Conservation (phyloP, 2,113 vertebrate species). For the Tympanuchus pallidicinctus region DNA sequence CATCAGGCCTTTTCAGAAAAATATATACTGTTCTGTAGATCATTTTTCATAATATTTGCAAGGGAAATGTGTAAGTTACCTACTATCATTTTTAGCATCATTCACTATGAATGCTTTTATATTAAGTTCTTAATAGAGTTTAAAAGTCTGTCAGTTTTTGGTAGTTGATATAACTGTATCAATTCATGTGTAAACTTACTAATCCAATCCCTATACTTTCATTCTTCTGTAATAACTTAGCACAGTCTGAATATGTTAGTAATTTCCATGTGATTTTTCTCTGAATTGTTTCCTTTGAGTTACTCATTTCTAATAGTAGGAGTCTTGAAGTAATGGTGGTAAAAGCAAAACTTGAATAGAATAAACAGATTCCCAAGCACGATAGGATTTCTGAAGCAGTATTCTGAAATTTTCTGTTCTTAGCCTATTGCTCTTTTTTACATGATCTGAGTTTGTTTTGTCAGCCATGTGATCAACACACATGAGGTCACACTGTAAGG, state of each 20-base stretch:
- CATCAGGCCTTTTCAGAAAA: constrained; percentile 2
- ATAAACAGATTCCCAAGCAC: background rate
- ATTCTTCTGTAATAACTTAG: constrained; percentile 55
- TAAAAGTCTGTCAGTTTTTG: constrained; percentile 65
- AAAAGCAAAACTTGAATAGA: constrained; percentile 36
- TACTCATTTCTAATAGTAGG: constrained; percentile 57
- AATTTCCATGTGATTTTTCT: constrained; percentile 65
- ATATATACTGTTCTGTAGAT: background rate
- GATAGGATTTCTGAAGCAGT: background rate
- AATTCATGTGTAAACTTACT: constrained; percentile 62
- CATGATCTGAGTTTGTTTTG: rapidly evolving
- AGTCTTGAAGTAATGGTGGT: constrained; percentile 58
- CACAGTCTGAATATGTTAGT: constrained; percentile 50
- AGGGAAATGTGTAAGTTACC: background rate
- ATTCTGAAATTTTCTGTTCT: background rate
- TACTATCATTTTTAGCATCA: background rate
- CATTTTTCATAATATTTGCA: background rate
- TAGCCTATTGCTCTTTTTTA: background rate
- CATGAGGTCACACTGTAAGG: background rate
- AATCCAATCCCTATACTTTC: constrained; percentile 52
- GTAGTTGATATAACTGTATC: constrained; percentile 64
- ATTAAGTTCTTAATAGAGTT: constrained; percentile 63
- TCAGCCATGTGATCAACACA: rapidly evolving
- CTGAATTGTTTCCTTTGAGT: constrained; percentile 66
- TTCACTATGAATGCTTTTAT: constrained; percentile 52